Evolutionary conservation across 2,888 invertebrate species (phyloP).

Genomic region (Arge pagana): DNA sequence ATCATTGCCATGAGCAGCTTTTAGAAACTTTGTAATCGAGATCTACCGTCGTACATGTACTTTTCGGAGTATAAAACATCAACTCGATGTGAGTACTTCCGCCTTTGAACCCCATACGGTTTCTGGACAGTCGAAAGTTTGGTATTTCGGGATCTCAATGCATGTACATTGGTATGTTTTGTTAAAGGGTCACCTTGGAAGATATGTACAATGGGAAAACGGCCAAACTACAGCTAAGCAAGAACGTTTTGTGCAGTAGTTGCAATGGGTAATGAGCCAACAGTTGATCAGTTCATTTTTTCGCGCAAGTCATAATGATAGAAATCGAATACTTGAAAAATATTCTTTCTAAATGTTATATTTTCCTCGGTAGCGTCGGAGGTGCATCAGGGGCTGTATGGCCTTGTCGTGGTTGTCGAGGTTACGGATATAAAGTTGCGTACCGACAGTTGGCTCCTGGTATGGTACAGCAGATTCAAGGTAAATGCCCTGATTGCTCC

Average conservation of each 20-base stretch:
- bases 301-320: no score
- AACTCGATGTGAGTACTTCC: no score
- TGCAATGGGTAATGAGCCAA: conserved; percentile 71
- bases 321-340: no score
- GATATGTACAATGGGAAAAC: conserved; percentile 91
- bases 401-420: conserved; percentile 75
- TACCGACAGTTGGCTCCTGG: conserved; percentile 71
- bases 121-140: no score
- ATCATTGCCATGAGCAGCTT: no score
- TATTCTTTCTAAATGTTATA: neutral
- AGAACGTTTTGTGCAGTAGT: conserved; percentile 77
- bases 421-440: conserved; percentile 76
- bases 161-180: conserved; percentile 10
- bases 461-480: conserved; percentile 68
- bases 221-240: conserved; percentile 78
- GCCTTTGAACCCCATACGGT: no score
- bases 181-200: conserved; percentile 78
- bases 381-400: conserved; percentile 71
- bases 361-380: conserved; percentile 58
- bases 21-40: no score
- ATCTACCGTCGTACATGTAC: no score
- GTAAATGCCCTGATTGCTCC: conserved; percentile 67
- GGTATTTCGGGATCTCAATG: neutral
- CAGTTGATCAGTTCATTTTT: conserved; percentile 3
- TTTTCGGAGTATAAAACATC: no score